These are phyloP conservation scores for Passer domesticus DNA, from an alignment of 2,113 vertebrate species.

Conservation along the genomic window DNA sequence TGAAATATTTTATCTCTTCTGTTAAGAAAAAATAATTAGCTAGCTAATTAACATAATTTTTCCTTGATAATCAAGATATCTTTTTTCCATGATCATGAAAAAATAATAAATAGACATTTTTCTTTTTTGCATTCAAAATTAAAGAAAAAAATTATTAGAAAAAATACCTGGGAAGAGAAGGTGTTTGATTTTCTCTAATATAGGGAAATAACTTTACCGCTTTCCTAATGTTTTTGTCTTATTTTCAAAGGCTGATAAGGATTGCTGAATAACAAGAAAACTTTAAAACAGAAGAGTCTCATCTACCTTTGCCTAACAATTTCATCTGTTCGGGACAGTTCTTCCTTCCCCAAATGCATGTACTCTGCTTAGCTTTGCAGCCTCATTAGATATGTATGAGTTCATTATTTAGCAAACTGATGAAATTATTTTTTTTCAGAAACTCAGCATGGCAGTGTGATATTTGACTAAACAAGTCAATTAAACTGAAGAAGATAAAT, in stretches of 20 bases:
- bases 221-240: background rate
- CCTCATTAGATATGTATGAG: conserved; percentile 11
- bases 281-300: background rate
- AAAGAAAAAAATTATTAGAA: background rate
- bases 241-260: background rate
- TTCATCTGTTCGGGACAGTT: background rate
- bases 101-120: background rate
- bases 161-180: background rate
- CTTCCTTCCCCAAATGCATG: background rate
- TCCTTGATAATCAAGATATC: background rate
- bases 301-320: background rate
- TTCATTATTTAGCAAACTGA: conserved; percentile 12
- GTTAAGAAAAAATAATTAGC: background rate
- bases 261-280: background rate
- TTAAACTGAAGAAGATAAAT: conserved; percentile 57
- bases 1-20: background rate
- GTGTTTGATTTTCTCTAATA: background rate
- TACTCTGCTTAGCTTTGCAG: background rate
- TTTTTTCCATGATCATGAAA: background rate
- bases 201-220: background rate
- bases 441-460: background rate
- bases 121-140: background rate
- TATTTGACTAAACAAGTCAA: conserved; percentile 56
- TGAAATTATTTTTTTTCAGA: background rate
- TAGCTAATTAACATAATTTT: background rate